These are phyloP conservation scores for Sclerurus mexicanus DNA, from an alignment of 2,113 vertebrate species.

Conservation along the genomic window DNA sequence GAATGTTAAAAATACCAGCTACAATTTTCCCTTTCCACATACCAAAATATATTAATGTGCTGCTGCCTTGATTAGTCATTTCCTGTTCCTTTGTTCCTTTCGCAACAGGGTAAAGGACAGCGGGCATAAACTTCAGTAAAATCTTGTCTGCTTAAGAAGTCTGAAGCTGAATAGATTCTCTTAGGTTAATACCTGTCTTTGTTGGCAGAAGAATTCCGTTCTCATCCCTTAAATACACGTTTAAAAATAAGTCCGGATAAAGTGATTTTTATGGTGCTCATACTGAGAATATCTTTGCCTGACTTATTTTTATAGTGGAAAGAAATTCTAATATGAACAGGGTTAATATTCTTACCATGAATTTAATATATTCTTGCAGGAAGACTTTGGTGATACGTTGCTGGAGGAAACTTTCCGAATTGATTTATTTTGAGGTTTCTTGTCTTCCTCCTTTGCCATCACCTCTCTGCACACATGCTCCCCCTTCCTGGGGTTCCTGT, in stretches of 20 bases:
- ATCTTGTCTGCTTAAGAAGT: background rate
- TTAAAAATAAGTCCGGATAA: conserved; percentile 1
- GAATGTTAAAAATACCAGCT: conserved; percentile 47
- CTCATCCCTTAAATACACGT: background rate
- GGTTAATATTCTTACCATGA: background rate
- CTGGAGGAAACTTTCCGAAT: background rate
- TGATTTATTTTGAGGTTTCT: background rate
- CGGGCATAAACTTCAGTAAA: background rate
- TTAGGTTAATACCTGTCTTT: background rate
- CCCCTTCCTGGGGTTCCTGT: background rate
- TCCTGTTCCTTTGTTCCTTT: conserved; percentile 56
- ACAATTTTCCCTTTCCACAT: conserved; percentile 45
- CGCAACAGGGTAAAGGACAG: background rate
- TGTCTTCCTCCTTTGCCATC: background rate
- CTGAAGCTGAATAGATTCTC: background rate
- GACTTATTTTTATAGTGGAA: background rate
- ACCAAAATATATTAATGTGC: conserved; percentile 39
- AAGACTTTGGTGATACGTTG: background rate
- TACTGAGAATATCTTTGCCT: background rate
- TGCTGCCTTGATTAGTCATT: conserved; percentile 57
- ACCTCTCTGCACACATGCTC: rapidly evolving
- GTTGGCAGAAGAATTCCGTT: background rate
- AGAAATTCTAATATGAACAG: background rate
- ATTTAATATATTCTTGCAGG: background rate
- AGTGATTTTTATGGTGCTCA: background rate